These are phyloP conservation scores for Halyomorpha halys DNA, from an alignment of 1,140 invertebrate genomes.

Conservation along the genomic window DNA sequence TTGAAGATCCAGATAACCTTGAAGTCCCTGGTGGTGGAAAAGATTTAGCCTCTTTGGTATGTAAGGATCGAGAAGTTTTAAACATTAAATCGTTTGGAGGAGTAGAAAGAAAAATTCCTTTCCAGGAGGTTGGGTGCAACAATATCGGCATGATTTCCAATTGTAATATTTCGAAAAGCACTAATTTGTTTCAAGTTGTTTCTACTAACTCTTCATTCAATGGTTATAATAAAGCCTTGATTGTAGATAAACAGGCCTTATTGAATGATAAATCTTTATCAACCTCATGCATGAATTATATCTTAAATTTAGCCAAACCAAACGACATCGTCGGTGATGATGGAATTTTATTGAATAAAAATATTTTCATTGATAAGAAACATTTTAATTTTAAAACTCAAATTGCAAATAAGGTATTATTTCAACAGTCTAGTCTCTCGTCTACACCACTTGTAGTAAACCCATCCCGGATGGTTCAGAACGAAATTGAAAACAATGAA, in stretches of 20 bases:
- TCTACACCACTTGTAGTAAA: not conserved
- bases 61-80: not conserved
- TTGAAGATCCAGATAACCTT: conserved; percentile 23
- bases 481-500: conserved; percentile 73
- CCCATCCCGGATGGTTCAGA: conserved; percentile 30
- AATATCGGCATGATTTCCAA: not conserved
- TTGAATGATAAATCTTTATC: not conserved
- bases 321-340: not conserved
- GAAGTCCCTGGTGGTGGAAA: conserved; percentile 25
- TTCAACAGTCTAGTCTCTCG: not conserved
- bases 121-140: not conserved
- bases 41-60: conserved; percentile 12
- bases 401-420: not conserved
- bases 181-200: not conserved
- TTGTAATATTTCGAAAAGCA: not conserved
- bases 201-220: not conserved
- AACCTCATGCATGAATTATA: not conserved
- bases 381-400: not conserved
- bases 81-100: not conserved
- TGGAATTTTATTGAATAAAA: not conserved
- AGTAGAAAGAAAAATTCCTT: not conserved
- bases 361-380: not conserved
- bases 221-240: not conserved
- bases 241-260: not conserved
- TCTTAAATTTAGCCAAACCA: not conserved